Evolutionary conservation across 2,888 invertebrate species (phyloP), one percentile per base, ranked within the genome.

Genomic region (Cephus nigrinus): DNA sequence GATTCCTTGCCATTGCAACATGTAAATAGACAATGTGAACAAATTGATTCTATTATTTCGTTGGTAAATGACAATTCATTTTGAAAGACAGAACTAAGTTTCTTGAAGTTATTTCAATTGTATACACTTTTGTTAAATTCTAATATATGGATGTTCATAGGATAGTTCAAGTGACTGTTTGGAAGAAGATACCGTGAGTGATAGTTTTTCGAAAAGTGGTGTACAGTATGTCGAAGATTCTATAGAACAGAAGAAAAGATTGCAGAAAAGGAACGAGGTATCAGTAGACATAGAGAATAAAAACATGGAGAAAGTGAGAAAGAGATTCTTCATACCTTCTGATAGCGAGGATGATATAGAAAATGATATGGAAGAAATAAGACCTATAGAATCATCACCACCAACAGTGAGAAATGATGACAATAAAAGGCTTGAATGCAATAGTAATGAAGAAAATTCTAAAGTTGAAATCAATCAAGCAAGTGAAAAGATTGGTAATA

Each of bases 191-290:
- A 12, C 32, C 30, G 23, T 23, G 3, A 15, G n/a, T 15, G 4
- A 36, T 69, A 77, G 55, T 55, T 55, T 23, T 55, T 75, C 75
- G 5, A 34, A 71, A 71, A 71, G 71, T 71, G 31, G 9, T 12
- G 15, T 75, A 34, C 74, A 74, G 23, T 77, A 75, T 75, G 75
- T 75, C 11, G 71, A 77, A 15, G 77, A 77, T 71, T 75, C 77
- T 1, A 32, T 77, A 12, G 55, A 77, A 36, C 69, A 75, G 30
- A 34, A 31, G n/a, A 15, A 69, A 12, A 77, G 55, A 71, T 71
- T 71, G 1, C 73, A 34, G 36, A 30, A 33, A 11, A 12, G 40
- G 11, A 69, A 40, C 12, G 0, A 15, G n/a, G 15, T n/a, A 33
- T 15, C 15, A 30, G 35, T 74, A 35, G 1, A 40, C 23, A 11